phyloP scores from a whole-genome alignment of 2,888 invertebrate genomes.

The Trachelus troglodyta region DNA sequence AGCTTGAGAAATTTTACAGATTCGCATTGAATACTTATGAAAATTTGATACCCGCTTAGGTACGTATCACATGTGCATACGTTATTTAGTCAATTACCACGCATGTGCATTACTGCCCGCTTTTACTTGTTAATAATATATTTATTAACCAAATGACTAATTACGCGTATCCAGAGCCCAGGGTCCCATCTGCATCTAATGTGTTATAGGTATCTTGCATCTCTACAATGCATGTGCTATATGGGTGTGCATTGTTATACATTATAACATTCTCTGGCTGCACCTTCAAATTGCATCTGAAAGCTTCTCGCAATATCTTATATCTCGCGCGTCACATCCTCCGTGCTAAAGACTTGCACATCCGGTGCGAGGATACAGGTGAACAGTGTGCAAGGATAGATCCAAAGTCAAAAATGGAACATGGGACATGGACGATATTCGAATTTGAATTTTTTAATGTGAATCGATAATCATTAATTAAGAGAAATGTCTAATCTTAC shows the following conservation, averaged over 20 bases:
- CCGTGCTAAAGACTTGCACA: constrained; percentile 9
- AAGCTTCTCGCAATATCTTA: constrained; percentile 12
- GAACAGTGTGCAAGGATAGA: too few relatives aligned
- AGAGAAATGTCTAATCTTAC: too few relatives aligned
- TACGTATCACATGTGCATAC: too few relatives aligned
- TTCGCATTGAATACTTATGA: too few relatives aligned
- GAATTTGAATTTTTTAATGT: neutral
- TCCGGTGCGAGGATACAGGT: constrained; percentile 1
- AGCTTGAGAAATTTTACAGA: too few relatives aligned
- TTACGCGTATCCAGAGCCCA: constrained; percentile 51
- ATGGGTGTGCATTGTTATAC: too few relatives aligned
- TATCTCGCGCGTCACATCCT: constrained; percentile 8
- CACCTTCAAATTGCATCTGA: too few relatives aligned
- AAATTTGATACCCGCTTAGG: too few relatives aligned
- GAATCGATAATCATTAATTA: too few relatives aligned
- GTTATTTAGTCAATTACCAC: too few relatives aligned
- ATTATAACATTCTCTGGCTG: too few relatives aligned
- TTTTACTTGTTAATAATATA: constrained; percentile 22
- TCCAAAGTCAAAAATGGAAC: constrained; percentile 21
- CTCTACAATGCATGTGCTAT: neutral
- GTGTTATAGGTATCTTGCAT: constrained; percentile 42
- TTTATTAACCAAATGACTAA: constrained; percentile 59
- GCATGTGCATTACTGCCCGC: too few relatives aligned
- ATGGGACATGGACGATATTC: constrained; percentile 9
- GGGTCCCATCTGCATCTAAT: constrained; percentile 50